Conservation (phyloP, 2,888 invertebrate genomes). For the Rhamphomyia laevipes region DNA sequence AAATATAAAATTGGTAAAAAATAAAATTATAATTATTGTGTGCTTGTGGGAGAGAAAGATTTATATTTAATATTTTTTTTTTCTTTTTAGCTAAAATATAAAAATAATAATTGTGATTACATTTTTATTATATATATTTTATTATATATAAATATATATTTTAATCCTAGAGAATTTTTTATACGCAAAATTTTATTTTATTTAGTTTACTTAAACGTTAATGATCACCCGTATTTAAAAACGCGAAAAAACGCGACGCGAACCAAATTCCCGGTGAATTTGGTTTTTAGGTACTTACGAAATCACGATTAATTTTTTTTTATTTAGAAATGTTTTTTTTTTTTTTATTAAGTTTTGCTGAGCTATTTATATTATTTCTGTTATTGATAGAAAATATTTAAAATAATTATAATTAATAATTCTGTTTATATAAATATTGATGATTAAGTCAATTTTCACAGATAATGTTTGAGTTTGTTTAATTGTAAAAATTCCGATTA, state of each 20-base stretch:
- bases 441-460: no score
- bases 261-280: conserved; percentile 40
- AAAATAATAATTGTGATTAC: not conserved
- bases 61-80: not conserved
- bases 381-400: no score
- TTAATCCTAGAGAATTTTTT: not conserved
- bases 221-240: conserved; percentile 37
- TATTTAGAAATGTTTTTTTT: conserved; percentile 4
- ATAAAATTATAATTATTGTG: no score
- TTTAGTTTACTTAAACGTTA: conserved; percentile 26
- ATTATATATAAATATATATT: not conserved
- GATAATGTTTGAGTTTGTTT: no score
- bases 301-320: conserved; percentile 33
- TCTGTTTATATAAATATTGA: no score
- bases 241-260: conserved; percentile 37
- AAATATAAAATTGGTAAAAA: no score
- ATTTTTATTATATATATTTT: not conserved
- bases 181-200: conserved; percentile 13
- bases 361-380: no score
- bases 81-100: not conserved
- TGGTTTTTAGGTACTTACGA: conserved; percentile 41
- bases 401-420: no score
- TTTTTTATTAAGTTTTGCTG: no score
- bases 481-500: no score
- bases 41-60: no score